Conservation (phyloP, 2,797 vertebrate genomes). For the Myiothlypis coronata region DNA sequence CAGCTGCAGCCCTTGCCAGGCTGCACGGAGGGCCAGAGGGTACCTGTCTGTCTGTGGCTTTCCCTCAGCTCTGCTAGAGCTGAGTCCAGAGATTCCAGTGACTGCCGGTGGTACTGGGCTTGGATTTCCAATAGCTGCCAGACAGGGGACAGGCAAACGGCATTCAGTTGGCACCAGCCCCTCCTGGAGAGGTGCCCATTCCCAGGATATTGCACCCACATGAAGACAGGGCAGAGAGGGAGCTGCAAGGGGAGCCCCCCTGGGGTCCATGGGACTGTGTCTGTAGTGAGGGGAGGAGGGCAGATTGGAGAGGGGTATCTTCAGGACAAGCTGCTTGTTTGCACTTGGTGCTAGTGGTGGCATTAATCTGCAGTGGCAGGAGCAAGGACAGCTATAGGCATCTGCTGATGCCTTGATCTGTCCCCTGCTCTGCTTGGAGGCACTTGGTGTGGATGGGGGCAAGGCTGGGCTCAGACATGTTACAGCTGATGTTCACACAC, state of each 20-base stretch:
- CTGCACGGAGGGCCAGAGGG: background rate
- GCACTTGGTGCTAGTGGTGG: background rate
- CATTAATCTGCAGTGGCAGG: background rate
- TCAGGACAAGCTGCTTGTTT: background rate
- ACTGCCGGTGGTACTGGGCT: constrained; percentile 87
- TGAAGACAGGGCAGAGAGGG: background rate
- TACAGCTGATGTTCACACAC: accelerated
- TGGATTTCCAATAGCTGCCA: constrained; percentile 91
- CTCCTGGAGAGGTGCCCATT: background rate
- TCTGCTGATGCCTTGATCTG: background rate
- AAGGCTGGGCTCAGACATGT: background rate
- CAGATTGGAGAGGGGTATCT: background rate
- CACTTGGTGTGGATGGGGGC: background rate
- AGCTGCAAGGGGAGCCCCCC: background rate
- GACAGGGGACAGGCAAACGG: background rate
- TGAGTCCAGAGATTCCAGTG: constrained; percentile 82
- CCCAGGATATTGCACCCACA: background rate
- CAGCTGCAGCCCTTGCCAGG: accelerated
- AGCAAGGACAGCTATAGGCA: background rate
- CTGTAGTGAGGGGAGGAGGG: background rate
- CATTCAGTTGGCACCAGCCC: background rate
- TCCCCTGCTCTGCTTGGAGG: background rate
- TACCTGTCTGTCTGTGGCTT: constrained; percentile 81
- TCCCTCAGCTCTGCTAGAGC: constrained; percentile 88
- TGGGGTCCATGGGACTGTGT: accelerated